Conservation (phyloP, 2,113 vertebrate genomes). For the Himantopus leucocephalus region DNA sequence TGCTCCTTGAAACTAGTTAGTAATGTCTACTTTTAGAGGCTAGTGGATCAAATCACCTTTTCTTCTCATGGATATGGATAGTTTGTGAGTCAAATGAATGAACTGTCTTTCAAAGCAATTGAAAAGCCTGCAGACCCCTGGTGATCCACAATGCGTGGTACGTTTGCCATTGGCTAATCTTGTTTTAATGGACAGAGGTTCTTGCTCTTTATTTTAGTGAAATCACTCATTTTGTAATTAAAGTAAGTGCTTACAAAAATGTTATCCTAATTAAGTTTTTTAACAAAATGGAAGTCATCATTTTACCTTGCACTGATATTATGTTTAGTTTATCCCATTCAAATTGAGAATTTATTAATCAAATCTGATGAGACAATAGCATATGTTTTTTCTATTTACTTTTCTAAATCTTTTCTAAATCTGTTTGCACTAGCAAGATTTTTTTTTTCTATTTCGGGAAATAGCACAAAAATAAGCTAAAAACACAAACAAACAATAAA, state of each 20-base stretch:
- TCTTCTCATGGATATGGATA: neutral
- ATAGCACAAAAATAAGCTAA: neutral
- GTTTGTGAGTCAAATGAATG: neutral
- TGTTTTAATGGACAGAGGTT: neutral
- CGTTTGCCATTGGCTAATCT: neutral
- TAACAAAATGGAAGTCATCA: neutral
- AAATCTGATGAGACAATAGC: neutral
- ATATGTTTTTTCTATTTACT: neutral
- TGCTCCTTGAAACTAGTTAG: neutral
- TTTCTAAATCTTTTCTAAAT: neutral
- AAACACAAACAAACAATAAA: neutral
- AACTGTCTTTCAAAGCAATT: neutral
- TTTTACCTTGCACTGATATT: neutral
- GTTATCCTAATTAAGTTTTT: neutral
- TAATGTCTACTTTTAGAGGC: neutral
- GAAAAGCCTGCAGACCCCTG: neutral
- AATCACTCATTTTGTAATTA: neutral
- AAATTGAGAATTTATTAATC: neutral
- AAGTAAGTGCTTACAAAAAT: neutral
- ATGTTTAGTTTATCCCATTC: neutral
- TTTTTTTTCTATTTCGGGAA: neutral
- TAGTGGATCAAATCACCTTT: neutral
- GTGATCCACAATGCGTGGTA: neutral
- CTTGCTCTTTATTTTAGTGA: neutral
- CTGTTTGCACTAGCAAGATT: neutral